phyloP scores from a whole-genome alignment of 2,888 invertebrate species.

The Thecocarcelia acutangulata region DNA sequence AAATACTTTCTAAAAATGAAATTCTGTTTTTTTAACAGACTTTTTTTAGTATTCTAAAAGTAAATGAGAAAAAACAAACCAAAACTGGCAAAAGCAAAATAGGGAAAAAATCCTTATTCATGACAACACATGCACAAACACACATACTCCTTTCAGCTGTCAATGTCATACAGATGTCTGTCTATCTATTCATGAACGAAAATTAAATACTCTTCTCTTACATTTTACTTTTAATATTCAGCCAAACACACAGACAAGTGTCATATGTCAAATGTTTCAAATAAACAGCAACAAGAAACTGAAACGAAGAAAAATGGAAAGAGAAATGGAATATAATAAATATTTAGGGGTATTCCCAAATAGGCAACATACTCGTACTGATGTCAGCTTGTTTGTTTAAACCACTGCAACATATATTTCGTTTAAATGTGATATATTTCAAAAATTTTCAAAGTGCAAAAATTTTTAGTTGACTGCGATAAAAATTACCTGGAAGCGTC shows the following conservation, averaged over 20 bases:
- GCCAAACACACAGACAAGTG: conserved; percentile 47
- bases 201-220: conserved; percentile 41
- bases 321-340: conserved; percentile 1
- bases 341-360: not conserved
- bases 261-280: conserved; percentile 62
- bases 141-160: conserved; percentile 37
- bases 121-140: not conserved
- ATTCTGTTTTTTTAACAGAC: conserved; percentile 25
- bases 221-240: conserved; percentile 28
- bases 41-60: conserved; percentile 27
- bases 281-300: conserved; percentile 12
- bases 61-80: conserved; percentile 11
- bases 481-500: too few relatives aligned
- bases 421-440: too few relatives aligned
- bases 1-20: conserved; percentile 23
- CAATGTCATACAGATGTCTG: conserved; percentile 44
- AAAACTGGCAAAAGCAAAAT: conserved; percentile 7
- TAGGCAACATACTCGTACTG: not conserved
- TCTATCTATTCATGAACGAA: conserved; percentile 24
- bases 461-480: not conserved
- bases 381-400: too few relatives aligned
- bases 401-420: too few relatives aligned
- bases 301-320: not conserved
- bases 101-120: not conserved
- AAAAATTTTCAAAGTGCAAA: too few relatives aligned